phyloP scores from a whole-genome alignment of 1,140 invertebrate species.

The Atopsyche davidsoni region DNA sequence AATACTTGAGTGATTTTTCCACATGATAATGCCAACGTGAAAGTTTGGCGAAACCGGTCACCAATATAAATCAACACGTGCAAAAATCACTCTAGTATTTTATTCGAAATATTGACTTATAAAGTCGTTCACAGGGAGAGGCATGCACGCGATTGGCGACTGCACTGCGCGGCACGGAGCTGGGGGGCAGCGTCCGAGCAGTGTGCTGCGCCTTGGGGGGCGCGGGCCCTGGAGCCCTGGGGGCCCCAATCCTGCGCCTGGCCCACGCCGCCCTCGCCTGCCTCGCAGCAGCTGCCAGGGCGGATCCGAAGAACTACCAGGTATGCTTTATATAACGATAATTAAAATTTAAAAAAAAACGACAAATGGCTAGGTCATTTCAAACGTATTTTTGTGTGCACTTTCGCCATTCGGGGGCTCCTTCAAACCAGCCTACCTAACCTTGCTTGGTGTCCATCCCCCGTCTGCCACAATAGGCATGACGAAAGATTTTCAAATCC shows the following conservation, averaged over 20 bases:
- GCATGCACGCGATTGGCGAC: conserved; percentile 12
- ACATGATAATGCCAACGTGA: too few relatives aligned
- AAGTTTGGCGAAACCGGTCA: too few relatives aligned
- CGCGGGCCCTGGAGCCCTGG: conserved; percentile 4
- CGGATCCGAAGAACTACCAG: conserved; percentile 23
- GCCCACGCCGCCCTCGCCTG: conserved; percentile 17
- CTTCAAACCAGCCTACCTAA: too few relatives aligned
- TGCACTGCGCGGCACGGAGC: conserved; percentile 18
- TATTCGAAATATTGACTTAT: too few relatives aligned
- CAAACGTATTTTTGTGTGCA: too few relatives aligned
- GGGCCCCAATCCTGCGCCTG: conserved; percentile 13
- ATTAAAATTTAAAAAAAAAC: background rate
- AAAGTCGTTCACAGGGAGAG: conserved; percentile 20
- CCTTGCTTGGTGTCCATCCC: too few relatives aligned
- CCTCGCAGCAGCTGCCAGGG: conserved; percentile 15
- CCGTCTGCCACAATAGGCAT: too few relatives aligned
- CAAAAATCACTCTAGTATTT: too few relatives aligned
- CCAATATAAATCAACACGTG: background rate
- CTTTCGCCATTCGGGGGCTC: too few relatives aligned
- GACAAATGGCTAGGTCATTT: too few relatives aligned
- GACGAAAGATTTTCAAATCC: too few relatives aligned
- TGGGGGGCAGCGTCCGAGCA: conserved; percentile 21
- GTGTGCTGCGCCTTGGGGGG: conserved; percentile 22
- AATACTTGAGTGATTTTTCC: too few relatives aligned
- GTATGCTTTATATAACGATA: conserved; percentile 4